Percentiles rank a stretch among this genome's conserved stretches.
Evolutionary conservation across 92 coral and sea anemone genomes (phyloP).

Genomic region (Porites rus): DNA sequence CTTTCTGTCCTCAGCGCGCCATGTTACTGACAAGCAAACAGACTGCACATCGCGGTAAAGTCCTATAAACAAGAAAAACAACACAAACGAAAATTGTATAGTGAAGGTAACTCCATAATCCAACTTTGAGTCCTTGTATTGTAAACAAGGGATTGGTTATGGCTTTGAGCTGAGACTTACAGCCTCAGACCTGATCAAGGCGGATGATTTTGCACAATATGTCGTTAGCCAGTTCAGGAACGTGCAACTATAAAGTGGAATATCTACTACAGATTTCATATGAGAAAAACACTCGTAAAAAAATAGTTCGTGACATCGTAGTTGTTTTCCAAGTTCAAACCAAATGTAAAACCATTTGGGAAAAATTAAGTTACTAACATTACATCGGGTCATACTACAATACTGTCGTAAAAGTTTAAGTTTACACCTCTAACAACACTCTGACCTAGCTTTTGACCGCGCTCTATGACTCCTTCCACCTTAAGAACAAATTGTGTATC

Average conservation of each 20-base stretch:
- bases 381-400: background rate
- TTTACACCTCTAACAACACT: background rate
- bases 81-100: background rate
- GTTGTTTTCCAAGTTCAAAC: too few relatives aligned
- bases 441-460: constrained; percentile 76
- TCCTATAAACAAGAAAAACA: constrained; percentile 38
- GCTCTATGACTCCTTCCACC: constrained; percentile 95
- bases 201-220: too few relatives aligned
- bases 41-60: constrained; percentile 81
- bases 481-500: constrained; percentile 95
- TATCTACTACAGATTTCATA: too few relatives aligned
- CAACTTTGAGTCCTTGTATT: background rate
- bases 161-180: background rate
- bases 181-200: too few relatives aligned
- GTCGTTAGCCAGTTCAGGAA: too few relatives aligned
- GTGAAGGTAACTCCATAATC: too few relatives aligned
- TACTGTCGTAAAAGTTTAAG: background rate
- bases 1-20: constrained; percentile 87
- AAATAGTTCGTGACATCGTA: too few relatives aligned
- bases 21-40: constrained; percentile 79
- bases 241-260: too few relatives aligned
- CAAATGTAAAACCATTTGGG: too few relatives aligned
- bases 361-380: background rate
- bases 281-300: too few relatives aligned
- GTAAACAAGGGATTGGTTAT: background rate